phyloP scores from a whole-genome alignment of 2,113 vertebrate genomes.

The Agelaius tricolor region DNA sequence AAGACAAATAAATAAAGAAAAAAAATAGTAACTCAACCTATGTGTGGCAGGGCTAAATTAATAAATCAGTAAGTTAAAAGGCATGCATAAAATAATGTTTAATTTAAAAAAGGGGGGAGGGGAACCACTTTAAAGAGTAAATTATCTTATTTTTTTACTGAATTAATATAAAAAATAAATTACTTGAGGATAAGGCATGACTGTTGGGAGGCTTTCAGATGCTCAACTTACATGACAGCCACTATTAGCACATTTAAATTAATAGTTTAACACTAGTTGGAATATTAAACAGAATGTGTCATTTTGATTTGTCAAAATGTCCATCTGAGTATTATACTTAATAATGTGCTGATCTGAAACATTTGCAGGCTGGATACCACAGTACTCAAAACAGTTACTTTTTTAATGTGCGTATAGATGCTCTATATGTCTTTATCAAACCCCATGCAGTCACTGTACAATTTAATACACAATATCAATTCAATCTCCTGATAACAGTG shows the following conservation, averaged over 20 bases:
- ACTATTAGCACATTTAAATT: slow-evolving; percentile 25
- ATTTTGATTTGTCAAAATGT: slow-evolving; percentile 44
- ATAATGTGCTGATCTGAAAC: slow-evolving; percentile 1
- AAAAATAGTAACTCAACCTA: slow-evolving; percentile 3
- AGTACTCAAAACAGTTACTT: background rate
- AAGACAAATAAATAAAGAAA: slow-evolving; percentile 39
- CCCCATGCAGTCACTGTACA: background rate
- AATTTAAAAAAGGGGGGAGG: background rate
- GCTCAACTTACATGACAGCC: background rate
- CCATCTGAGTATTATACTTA: slow-evolving; percentile 22
- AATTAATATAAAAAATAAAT: slow-evolving; percentile 39
- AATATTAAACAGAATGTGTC: slow-evolving; percentile 43
- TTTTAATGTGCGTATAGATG: background rate
- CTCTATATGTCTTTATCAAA: slow-evolving; percentile 24
- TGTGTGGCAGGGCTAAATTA: slow-evolving; percentile 15
- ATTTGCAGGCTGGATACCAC: background rate
- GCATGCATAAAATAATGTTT: slow-evolving; percentile 54
- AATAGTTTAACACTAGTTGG: slow-evolving; percentile 51
- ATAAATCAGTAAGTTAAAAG: slow-evolving; percentile 62
- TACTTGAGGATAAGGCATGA: background rate
- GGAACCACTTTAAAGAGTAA: slow-evolving; percentile 16
- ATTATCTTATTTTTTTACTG: slow-evolving; percentile 39
- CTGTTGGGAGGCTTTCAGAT: slow-evolving; percentile 26
- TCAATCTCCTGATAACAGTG: background rate
- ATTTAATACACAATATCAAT: slow-evolving; percentile 6